phyloP scores from a whole-genome alignment of 1,140 invertebrate genomes.

The Oncopodura yosiiana region DNA sequence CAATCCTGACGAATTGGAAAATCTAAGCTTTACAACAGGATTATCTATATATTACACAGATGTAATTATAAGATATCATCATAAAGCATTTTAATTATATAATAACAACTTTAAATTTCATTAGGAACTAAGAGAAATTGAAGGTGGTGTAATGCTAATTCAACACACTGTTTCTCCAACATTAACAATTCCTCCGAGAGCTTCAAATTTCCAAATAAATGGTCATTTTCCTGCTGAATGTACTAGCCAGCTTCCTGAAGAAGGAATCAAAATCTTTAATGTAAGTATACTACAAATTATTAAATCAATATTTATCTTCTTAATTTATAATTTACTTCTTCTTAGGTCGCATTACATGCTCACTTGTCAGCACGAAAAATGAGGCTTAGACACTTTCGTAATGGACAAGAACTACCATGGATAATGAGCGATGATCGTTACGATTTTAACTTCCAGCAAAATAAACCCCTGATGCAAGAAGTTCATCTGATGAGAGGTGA shows the following conservation, averaged over 20 bases:
- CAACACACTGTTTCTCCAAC: not conserved
- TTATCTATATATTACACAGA: constrained; percentile 5
- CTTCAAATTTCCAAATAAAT: constrained; percentile 37
- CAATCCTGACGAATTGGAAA: not conserved
- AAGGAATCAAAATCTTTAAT: constrained; percentile 59
- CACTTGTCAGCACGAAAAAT: constrained; percentile 58
- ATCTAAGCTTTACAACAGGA: constrained; percentile 10
- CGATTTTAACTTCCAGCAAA: constrained; percentile 58
- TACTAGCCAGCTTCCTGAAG: constrained; percentile 51
- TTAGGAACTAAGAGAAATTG: not conserved
- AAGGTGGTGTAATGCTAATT: not conserved
- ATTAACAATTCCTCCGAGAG: constrained; percentile 6
- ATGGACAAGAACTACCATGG: constrained; percentile 50
- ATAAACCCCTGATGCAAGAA: constrained; percentile 40
- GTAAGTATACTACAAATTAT: no score
- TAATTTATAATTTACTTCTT: no score
- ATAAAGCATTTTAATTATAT: not conserved
- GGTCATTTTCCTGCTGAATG: constrained; percentile 61
- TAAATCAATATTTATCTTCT: no score
- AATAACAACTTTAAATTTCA: not conserved
- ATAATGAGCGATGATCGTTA: constrained; percentile 56
- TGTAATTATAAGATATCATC: not conserved
- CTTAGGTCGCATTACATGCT: no score
- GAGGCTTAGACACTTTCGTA: constrained; percentile 52
- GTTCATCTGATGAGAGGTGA: constrained; percentile 13